Evolutionary conservation across 2,888 invertebrate genomes (phyloP).

Genomic region (Bombylius major): DNA sequence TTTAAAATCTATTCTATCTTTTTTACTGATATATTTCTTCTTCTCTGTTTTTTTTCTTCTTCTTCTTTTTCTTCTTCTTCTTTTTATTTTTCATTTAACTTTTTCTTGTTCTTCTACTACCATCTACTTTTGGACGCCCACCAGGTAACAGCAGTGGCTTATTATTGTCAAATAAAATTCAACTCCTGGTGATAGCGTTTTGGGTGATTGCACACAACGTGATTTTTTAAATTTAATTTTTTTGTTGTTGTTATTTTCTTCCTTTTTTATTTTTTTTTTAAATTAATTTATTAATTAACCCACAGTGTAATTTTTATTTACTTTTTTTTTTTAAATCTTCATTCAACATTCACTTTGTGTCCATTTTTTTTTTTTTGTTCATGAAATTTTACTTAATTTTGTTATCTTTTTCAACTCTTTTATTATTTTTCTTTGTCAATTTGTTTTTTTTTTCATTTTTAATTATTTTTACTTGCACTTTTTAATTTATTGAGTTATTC

Average conservation of each 20-base stretch:
- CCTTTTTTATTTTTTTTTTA: conserved; percentile 13
- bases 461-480: too few species aligned
- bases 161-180: conserved; percentile 31
- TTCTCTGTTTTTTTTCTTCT: neutral
- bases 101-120: conserved; percentile 9
- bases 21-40: neutral
- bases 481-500: too few species aligned
- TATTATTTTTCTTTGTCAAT: too few species aligned
- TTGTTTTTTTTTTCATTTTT: too few species aligned
- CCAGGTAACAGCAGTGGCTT: conserved; percentile 34
- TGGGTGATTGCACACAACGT: conserved; percentile 18
- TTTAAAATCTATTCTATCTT: neutral
- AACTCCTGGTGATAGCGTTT: conserved; percentile 34
- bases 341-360: too few species aligned
- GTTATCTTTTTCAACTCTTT: too few species aligned
- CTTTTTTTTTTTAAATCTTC: too few species aligned
- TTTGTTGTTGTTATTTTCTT: conserved; percentile 11
- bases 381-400: too few species aligned
- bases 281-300: neutral
- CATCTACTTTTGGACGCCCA: conserved; percentile 11
- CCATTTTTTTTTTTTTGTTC: too few species aligned
- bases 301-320: too few species aligned
- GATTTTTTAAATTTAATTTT: conserved; percentile 12
- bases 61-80: conserved; percentile 6
- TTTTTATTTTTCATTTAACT: conserved; percentile 6